Percentiles rank a stretch among this genome's conserved stretches.
phyloP scores from a whole-genome alignment of 2,113 vertebrate species.

The Periophthalmus modestus region DNA sequence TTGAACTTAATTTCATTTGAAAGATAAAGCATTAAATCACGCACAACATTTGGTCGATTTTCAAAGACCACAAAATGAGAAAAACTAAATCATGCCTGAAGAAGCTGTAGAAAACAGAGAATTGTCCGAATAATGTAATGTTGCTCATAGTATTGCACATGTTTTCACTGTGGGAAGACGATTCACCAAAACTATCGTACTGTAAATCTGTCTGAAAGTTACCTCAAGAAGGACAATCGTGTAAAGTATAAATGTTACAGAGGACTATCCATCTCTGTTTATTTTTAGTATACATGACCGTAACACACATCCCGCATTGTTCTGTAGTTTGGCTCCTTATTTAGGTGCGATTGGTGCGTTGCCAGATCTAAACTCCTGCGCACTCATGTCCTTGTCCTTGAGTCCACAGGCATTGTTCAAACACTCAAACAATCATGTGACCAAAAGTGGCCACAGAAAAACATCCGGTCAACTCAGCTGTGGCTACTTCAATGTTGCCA shows the following conservation, averaged over 20 bases:
- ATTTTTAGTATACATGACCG: background rate
- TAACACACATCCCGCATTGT: background rate
- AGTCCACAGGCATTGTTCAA: slow-evolving; percentile 4
- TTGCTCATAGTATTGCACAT: too few species aligned
- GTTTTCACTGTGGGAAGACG: too few species aligned
- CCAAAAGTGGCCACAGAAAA: slow-evolving; percentile 1
- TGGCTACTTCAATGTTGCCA: background rate
- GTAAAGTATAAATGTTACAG: background rate
- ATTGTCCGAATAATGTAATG: too few species aligned
- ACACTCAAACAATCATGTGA: background rate
- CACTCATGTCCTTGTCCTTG: background rate
- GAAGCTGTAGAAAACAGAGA: too few species aligned
- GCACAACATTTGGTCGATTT: too few species aligned
- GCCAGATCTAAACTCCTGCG: background rate
- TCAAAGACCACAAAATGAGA: background rate
- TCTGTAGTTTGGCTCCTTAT: slow-evolving; percentile 41
- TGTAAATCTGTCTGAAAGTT: too few species aligned
- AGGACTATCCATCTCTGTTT: background rate
- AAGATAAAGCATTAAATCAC: too few species aligned
- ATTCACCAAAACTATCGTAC: too few species aligned
- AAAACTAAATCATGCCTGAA: too few species aligned
- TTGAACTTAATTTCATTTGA: background rate
- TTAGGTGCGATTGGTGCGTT: background rate
- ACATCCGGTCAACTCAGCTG: background rate
- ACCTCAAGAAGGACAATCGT: too few species aligned